Percentiles rank a stretch among this genome's conserved stretches.
phyloP scores from a whole-genome alignment of 2,888 invertebrate genomes.

The Argyra leucocephala region DNA sequence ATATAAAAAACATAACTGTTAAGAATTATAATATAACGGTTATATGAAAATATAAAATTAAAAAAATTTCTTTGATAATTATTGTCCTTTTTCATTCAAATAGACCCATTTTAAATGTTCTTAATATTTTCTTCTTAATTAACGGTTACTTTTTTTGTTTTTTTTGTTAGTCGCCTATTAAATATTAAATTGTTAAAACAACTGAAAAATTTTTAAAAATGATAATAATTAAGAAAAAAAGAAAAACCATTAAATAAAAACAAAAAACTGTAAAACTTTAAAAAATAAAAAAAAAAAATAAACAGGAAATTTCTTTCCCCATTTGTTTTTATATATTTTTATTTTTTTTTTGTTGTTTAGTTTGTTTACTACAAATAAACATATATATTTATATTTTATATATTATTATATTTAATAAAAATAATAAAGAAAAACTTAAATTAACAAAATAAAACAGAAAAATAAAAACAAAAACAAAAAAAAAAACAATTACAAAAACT shows the following conservation, averaged over 20 bases:
- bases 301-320: slow-evolving; percentile 12
- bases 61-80: no score
- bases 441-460: no score
- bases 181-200: not conserved
- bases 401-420: slow-evolving; percentile 12
- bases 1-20: no score
- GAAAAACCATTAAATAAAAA: not conserved
- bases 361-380: not conserved
- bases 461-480: no score
- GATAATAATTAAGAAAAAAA: not conserved
- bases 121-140: not conserved
- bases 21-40: no score
- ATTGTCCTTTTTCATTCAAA: no score
- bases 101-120: no score
- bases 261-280: not conserved
- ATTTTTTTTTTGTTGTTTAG: slow-evolving; percentile 4
- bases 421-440: not conserved
- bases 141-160: not conserved
- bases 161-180: not conserved
- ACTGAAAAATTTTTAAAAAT: not conserved
- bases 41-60: no score
- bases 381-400: not conserved
- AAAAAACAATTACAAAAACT: no score
- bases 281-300: not conserved
- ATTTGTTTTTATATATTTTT: not conserved